These are phyloP conservation scores for Crocidura indochinensis DNA, from an alignment of 2,797 vertebrate species.

Conservation along the genomic window DNA sequence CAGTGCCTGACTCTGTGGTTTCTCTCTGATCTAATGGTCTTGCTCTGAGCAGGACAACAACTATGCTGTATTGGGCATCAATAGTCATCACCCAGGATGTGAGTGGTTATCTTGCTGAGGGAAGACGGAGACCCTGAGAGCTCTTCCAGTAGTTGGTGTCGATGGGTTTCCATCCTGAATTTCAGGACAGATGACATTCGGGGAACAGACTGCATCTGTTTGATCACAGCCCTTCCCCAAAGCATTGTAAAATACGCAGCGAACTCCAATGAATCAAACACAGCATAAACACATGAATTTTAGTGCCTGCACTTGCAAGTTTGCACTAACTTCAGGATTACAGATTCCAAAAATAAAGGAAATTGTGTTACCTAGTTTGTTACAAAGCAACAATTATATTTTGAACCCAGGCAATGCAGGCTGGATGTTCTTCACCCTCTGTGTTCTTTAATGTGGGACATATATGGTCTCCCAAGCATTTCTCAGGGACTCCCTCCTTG, in stretches of 20 bases:
- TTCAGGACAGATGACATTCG: neutral
- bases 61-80: neutral
- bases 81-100: neutral
- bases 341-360: neutral
- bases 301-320: neutral
- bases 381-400: neutral
- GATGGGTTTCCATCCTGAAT: fast-evolving
- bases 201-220: neutral
- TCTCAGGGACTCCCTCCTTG: too few species aligned
- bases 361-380: neutral
- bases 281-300: neutral
- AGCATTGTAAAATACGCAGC: neutral
- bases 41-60: neutral
- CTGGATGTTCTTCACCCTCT: too few species aligned
- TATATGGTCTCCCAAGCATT: too few species aligned
- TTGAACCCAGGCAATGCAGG: too few species aligned
- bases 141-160: neutral
- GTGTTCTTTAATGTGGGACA: too few species aligned
- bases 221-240: neutral
- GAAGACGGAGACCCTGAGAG: neutral
- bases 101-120: neutral
- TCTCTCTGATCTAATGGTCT: neutral
- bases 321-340: neutral
- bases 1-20: neutral
- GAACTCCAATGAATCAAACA: neutral